phyloP scores from a whole-genome alignment of 2,888 invertebrate genomes.

The Neria commutata region DNA sequence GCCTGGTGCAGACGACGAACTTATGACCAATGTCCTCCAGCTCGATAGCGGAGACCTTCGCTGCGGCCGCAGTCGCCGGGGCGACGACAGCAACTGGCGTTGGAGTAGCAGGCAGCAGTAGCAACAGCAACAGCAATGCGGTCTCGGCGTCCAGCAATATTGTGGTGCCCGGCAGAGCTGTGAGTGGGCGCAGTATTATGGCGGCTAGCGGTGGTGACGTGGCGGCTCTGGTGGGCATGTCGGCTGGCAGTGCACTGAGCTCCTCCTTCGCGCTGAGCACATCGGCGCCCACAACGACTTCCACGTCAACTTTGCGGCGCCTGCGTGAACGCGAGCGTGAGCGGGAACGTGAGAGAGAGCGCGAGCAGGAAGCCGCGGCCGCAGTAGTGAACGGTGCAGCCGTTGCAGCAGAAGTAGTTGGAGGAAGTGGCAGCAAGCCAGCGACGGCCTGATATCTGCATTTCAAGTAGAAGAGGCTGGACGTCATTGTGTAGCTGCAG shows the following conservation, averaged over 20 bases:
- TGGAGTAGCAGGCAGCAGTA: constrained; percentile 27
- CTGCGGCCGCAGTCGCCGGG: constrained; percentile 43
- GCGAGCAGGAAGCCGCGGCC: constrained; percentile 19
- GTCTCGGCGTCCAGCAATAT: constrained; percentile 37
- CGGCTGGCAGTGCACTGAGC: constrained; percentile 19
- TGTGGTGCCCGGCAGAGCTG: constrained; percentile 49
- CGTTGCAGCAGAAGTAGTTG: constrained; percentile 27
- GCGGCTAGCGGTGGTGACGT: constrained; percentile 27
- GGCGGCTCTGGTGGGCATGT: constrained; percentile 9
- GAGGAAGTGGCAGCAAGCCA: constrained; percentile 35
- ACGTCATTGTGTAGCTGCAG: neutral
- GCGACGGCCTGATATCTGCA: constrained; percentile 51
- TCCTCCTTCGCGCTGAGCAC: constrained; percentile 47
- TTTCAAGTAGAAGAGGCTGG: constrained; percentile 21
- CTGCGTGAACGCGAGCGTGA: constrained; percentile 35
- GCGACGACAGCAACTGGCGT: constrained; percentile 38
- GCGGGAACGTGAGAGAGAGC: constrained; percentile 23
- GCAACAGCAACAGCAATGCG: constrained; percentile 29
- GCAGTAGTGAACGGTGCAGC: constrained; percentile 19
- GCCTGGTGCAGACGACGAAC: constrained; percentile 62
- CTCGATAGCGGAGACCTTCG: constrained; percentile 55
- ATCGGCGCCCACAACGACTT: constrained; percentile 55
- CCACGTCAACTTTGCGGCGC: constrained; percentile 51
- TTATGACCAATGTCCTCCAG: constrained; percentile 62
- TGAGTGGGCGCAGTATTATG: constrained; percentile 37